Evolutionary conservation across 2,888 invertebrate genomes (phyloP), one percentile per base, ranked within the genome.

Genomic region (Ellobium chinense): DNA sequence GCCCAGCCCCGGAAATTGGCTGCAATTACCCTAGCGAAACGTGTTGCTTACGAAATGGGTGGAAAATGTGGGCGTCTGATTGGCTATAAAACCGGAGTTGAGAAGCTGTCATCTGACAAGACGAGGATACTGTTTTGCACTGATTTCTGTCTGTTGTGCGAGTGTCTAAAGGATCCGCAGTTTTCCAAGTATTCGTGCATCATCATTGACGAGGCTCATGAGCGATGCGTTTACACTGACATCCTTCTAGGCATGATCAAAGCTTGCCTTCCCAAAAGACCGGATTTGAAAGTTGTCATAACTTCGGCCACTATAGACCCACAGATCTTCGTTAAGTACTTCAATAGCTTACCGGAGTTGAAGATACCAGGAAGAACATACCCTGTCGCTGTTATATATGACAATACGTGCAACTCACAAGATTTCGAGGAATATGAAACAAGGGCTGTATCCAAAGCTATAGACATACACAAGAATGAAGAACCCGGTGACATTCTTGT

Each of bases 1-100:
- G 92, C 93, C 0, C 93, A 93, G 79, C 93, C 93, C 4, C 78
- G 93, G 62, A 92, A 91, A 85, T 90, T 93, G 58, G 93, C 93
- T 18, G 93, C 92, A 0, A 83, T 89, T 12, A 89, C 88, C 46
- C 85, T 93, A 27, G 92, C 93, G 0, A 85, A 86, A 18, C 89
- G 88, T 39, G 93, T 93, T 0, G 88, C 91, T 14, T 60, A 85
- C 46, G 93, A 93, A 83, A 84, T 92, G 83, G 87, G 83, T 5
- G 78, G 84, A 2, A 83, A 74, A 62, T 84, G 91, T 4, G 92
- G 92, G 9, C 82, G 88, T 54, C 76, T 85, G 21, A 89, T 91
- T 37, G 91, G 91, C 0, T 90, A 91, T 83, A 87, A 89, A 75
- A 88, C 89, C 18, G 91, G 91, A 21, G 85, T 86, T 83, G 80